Percentiles rank a stretch among this genome's conserved stretches.
Evolutionary conservation across 2,888 invertebrate species (phyloP).

Genomic region (Epinotia demarniana): DNA sequence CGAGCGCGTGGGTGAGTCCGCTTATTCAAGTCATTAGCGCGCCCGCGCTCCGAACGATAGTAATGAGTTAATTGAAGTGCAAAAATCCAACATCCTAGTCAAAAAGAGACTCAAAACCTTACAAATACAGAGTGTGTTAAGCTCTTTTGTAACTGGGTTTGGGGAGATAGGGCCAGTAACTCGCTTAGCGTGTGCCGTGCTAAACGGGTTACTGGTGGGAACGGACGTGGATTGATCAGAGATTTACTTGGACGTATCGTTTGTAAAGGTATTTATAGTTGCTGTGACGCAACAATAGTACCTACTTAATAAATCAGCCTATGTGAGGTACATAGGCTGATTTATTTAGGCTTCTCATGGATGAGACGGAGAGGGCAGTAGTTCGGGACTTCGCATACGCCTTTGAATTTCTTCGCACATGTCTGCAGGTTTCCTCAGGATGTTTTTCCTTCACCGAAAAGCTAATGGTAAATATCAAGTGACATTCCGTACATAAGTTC

Average conservation of each 20-base stretch:
- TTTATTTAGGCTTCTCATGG: too few species aligned
- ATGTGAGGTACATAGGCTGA: too few species aligned
- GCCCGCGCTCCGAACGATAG: conserved; percentile 58
- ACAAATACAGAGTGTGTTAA: neutral
- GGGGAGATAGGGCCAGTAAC: conserved; percentile 46
- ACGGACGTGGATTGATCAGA: conserved; percentile 32
- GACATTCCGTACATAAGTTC: too few species aligned
- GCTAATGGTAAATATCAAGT: too few species aligned
- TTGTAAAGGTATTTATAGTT: neutral
- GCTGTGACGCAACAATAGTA: too few species aligned
- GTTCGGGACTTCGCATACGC: too few species aligned
- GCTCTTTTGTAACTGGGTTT: neutral
- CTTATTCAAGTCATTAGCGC: conserved; percentile 61
- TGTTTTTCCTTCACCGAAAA: too few species aligned
- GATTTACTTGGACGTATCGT: conserved; percentile 10
- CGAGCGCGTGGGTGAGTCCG: conserved; percentile 47
- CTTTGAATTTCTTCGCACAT: too few species aligned
- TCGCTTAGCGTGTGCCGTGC: conserved; percentile 65
- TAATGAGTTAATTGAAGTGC: conserved; percentile 83
- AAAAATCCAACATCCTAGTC: conserved; percentile 64
- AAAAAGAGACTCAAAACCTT: neutral
- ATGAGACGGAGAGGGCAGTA: too few species aligned
- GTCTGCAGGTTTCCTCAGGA: too few species aligned
- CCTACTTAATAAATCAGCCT: too few species aligned
- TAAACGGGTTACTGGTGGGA: conserved; percentile 56